Evolutionary conservation across 2,113 vertebrate species (phyloP), one percentile per base, ranked within the genome.

Genomic region (Dunckerocampus dactyliophorus): DNA sequence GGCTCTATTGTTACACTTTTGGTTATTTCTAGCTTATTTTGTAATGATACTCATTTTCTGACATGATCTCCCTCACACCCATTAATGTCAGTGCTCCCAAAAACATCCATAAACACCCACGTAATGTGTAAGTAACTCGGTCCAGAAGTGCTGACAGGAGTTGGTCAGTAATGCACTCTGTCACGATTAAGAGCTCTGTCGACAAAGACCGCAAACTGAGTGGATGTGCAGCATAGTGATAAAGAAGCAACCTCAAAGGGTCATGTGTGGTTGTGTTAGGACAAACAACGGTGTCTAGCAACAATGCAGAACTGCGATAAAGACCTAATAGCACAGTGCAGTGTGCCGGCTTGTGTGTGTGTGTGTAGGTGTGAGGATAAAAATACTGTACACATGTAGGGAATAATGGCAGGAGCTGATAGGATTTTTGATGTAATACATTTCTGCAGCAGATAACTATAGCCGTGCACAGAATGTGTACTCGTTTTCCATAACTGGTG

Each of bases 111-210:
- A 55, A 21, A 45, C 59, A 65, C 43, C 42, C 46, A 20, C 10
- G 10, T 1, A 5, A 31, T 16, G 47, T 50, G 54, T 71, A 70
- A 76, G 72, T 75, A 71, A 65, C 55, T 60, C 9, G 62, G 54
- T 72, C 65, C n/a, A 13, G 71, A 61, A 47, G 74, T 53, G 83
- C 57, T 85, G 87, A 89, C 83, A 88, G 79, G 62, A 73, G 34
- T 62, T 14, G n/a, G 62, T 74, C 70, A 61, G 60, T 0, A 28
- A 8, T 68, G 61, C 74, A 81, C 81, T 81, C 76, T 81, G 81
- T 86, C 81, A 77, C 59, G 47, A 85, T 82, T 79, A 81, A 88
- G 84, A 77, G 82, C 67, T 72, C 51, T 78, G 77, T 85, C 45
- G 59, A 64, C 70, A 39, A 47, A 60, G 59, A 67, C 62, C 64